Base-by-base conservation (phyloP, 2,797 vertebrate species). In the Kryptopterus vitreolus region DNA sequence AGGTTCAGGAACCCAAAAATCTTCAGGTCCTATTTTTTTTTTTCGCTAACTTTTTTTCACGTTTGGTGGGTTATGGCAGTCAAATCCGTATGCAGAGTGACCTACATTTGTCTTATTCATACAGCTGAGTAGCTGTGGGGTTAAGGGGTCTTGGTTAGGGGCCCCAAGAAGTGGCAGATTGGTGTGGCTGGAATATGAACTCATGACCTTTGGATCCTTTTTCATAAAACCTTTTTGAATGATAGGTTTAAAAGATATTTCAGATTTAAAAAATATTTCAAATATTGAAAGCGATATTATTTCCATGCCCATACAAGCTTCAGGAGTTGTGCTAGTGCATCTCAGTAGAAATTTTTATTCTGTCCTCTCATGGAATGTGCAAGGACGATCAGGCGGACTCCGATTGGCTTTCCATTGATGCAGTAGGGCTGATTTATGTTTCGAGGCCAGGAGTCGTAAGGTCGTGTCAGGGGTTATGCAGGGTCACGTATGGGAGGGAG, bases 391-490 rank as follows among this genome's bases (percentile, higher is more conserved):
- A 81, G 81, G 79, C 74, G 79, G 84, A 85, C 82, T 87, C 16
- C n/a, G 79, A 69, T 83, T 79, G 79, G 81, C 50, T 66, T 57
- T 33, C 59, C 12, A 16, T 57, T 65, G 55, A 75, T 29, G 62
- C 20, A 31, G 57, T 66, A 68, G 58, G 24, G 35, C 69, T 85
- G 82, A 87, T 84, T 84, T 84, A 85, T 84, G 78, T 57, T 71
- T 68, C 85, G 79, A 90, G 90, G 86, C 86, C 85, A 22, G 6
- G 82, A 89, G 91, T 88, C 86, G 82, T 77, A 72, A 88, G 90
- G 87, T 91, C 88, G 82, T 85, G 90, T 88, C 89, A 63, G 46
- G 91, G 92, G 90, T 90, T 75, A 69, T 88, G 85, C 87, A 86
- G 53, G 79, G 88, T 79, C 29, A 63, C 29, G 86, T 87, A 72